A percentile compares a stretch with the other conserved stretches of the same genome.
Evolutionary conservation across 2,113 vertebrate species (phyloP).

Genomic region (Carassius gibelio): DNA sequence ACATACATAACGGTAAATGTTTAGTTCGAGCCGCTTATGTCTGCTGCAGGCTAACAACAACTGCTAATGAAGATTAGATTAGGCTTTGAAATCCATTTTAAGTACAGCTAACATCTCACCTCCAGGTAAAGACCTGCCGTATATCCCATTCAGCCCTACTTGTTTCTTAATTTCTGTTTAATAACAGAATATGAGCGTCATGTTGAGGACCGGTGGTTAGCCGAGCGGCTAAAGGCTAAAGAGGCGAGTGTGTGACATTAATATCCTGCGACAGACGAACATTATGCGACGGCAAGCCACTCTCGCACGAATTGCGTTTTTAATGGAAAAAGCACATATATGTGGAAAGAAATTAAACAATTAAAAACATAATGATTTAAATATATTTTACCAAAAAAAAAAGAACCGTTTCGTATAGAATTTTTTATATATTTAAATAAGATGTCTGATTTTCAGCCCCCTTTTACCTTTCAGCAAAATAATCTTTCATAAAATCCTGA

Average conservation of each 20-base stretch:
- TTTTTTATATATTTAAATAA: not conserved
- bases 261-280: conserved; percentile 35
- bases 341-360: not conserved
- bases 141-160: not conserved
- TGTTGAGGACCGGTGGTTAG: not conserved
- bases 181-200: not conserved
- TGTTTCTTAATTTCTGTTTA: not conserved
- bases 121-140: not conserved
- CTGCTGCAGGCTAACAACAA: not conserved
- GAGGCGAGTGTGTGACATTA: not conserved
- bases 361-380: no score
- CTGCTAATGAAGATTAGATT: not conserved
- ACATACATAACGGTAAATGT: not conserved
- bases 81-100: conserved; percentile 15
- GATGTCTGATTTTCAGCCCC: not conserved
- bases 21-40: not conserved
- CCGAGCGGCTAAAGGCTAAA: conserved; percentile 21
- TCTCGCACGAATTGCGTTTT: not conserved
- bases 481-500: not conserved
- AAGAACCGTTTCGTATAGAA: not conserved
- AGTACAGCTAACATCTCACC: not conserved
- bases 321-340: not conserved
- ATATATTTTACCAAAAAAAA: not conserved
- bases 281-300: not conserved
- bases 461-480: not conserved